These are phyloP conservation scores for Oxygymnocypris stewartii DNA, from an alignment of 2,113 vertebrate genomes.

Conservation along the genomic window DNA sequence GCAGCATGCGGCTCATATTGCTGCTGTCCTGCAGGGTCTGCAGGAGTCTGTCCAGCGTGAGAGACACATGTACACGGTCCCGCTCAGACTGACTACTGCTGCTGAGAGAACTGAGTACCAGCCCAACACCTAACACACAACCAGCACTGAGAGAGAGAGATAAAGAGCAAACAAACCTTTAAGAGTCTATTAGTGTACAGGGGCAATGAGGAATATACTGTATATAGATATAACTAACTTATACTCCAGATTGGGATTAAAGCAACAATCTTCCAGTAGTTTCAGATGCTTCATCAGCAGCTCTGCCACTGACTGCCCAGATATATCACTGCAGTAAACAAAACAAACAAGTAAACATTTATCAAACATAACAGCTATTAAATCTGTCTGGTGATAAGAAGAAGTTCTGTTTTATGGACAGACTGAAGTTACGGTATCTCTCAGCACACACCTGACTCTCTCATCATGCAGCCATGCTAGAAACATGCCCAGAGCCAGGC, in stretches of 20 bases:
- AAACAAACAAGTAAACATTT: neutral
- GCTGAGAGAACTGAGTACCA: constrained; percentile 84
- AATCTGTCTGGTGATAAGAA: neutral
- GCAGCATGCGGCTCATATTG: constrained; percentile 80
- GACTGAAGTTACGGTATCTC: neutral
- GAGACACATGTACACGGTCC: constrained; percentile 63
- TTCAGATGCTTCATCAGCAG: constrained; percentile 79
- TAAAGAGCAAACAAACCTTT: neutral
- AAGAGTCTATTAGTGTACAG: neutral
- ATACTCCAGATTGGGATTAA: constrained; percentile 84
- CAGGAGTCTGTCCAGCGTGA: constrained; percentile 76
- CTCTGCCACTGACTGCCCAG: constrained; percentile 80
- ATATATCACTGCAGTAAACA: constrained; percentile 77
- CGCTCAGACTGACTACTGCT: constrained; percentile 76
- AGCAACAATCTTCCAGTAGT: constrained; percentile 83
- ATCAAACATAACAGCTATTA: neutral
- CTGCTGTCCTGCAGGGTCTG: constrained; percentile 76
- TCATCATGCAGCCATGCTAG: constrained; percentile 86
- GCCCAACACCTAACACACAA: constrained; percentile 86
- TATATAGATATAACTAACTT: constrained; percentile 77
- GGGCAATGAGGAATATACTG: neutral
- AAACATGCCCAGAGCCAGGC: constrained; percentile 92
- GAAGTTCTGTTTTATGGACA: neutral
- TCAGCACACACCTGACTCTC: constrained; percentile 80
- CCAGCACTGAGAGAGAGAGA: constrained; percentile 74